Evolutionary conservation across 2,888 invertebrate genomes (phyloP).

Genomic region (Shargacucullia verbasci): DNA sequence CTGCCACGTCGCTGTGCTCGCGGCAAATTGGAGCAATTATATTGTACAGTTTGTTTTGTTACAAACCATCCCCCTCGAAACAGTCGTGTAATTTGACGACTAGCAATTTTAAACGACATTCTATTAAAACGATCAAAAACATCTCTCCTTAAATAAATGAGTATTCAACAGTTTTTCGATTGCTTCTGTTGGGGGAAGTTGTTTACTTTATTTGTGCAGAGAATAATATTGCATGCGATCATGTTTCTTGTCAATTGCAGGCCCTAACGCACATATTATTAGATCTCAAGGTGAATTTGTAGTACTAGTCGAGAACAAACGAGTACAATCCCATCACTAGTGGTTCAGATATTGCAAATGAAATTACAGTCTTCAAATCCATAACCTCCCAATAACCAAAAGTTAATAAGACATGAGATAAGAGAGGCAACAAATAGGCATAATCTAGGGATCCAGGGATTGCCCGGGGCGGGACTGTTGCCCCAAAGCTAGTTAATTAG

Average conservation of each 20-base stretch:
- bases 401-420: constrained; percentile 20
- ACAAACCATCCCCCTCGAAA: constrained; percentile 51
- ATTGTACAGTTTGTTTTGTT: constrained; percentile 75
- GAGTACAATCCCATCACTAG: too few species aligned
- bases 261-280: too few species aligned
- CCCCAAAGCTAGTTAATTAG: constrained; percentile 70
- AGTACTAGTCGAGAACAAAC: too few species aligned
- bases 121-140: constrained; percentile 56
- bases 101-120: constrained; percentile 37
- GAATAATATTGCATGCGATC: constrained; percentile 7
- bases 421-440: constrained; percentile 57
- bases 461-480: constrained; percentile 38
- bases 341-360: too few species aligned
- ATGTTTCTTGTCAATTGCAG: neutral
- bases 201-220: constrained; percentile 11
- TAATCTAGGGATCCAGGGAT: constrained; percentile 49
- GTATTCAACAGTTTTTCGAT: constrained; percentile 42
- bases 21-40: constrained; percentile 84
- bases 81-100: constrained; percentile 47
- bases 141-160: constrained; percentile 52
- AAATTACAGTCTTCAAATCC: neutral
- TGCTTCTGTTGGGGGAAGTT: constrained; percentile 15
- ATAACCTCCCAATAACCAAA: neutral
- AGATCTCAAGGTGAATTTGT: too few species aligned
- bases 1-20: constrained; percentile 70